Conservation (phyloP, 2,797 vertebrate species). For the Holocentrus rufus region DNA sequence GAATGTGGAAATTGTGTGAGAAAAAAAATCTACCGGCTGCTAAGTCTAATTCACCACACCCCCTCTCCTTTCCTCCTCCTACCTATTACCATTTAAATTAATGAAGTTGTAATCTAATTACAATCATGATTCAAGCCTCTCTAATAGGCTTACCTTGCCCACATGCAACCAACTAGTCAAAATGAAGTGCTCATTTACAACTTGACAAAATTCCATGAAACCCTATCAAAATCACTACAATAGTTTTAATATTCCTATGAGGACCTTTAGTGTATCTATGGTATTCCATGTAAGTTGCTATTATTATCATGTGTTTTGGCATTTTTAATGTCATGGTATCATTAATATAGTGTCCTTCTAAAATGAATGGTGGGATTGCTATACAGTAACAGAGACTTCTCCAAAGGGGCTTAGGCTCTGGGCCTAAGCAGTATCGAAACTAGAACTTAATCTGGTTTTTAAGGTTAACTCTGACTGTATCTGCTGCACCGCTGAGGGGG, state of each 20-base stretch:
- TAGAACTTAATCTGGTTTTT: conserved; percentile 69
- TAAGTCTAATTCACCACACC: too few species aligned
- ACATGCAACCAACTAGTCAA: not conserved
- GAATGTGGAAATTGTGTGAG: not conserved
- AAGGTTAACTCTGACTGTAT: conserved; percentile 54
- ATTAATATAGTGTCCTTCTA: not conserved
- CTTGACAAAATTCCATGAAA: not conserved
- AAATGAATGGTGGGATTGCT: not conserved
- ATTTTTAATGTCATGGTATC: too few species aligned
- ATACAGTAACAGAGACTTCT: conserved; percentile 1
- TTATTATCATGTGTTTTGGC: too few species aligned
- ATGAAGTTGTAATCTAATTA: not conserved
- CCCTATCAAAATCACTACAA: too few species aligned
- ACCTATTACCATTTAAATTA: not conserved
- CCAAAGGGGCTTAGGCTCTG: conserved; percentile 33
- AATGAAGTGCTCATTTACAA: not conserved
- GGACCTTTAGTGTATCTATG: too few species aligned
- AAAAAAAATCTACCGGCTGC: too few species aligned
- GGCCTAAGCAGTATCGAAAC: conserved; percentile 54
- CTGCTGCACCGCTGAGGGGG: conserved; percentile 47
- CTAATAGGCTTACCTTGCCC: not conserved
- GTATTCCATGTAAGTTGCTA: too few species aligned
- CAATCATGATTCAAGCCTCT: not conserved
- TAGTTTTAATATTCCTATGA: too few species aligned
- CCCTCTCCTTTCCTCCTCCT: too few species aligned